Evolutionary conservation across 2,797 vertebrate genomes (phyloP), one percentile per base, ranked within the genome.

Genomic region (Taeniopygia guttata): DNA sequence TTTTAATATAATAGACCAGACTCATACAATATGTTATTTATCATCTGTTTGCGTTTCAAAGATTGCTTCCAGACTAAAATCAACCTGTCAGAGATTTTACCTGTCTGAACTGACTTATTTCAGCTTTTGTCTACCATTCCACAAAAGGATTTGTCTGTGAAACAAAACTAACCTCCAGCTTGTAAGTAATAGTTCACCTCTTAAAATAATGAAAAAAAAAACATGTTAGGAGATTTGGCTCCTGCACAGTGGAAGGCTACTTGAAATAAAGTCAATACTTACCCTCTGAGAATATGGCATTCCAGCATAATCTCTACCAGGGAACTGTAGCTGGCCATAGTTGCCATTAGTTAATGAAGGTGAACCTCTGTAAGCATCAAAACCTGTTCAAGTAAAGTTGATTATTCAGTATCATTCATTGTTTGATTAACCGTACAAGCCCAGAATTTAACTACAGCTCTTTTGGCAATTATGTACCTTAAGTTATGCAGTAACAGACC

Each of bases 251-350:
- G 13, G 43, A 64, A 82, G 36, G 42, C 32, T 94, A 52, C 42
- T 82, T 36, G 36, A 89, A 95, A 66, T 60, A 34, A 87, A 40
- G 14, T n/a, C 59, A 84, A 21, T 70, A 84, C 97, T 98, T 95
- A 99, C 99, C 97, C 98, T 98, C n/a, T 98, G 90, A 86, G 98
- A 86, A 84, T 98, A 99, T 8, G 98, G 95, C 34, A 98, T 90
- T 49, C 98, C 97, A 79, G 98, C 94, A 73, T 98, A 97, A 27
- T 99, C 99, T 96, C 98, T 98, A 32, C 97, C 92, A 78, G 98
- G 96, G 74, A 98, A 98, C 62, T 97, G 90, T 54, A 98, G 97
- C n/a, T 98, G 98, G 58, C 97, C 94, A 34, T 98, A 99, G 91
- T 88, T 95, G 85, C 98, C 98, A 97, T 98, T 98, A 94, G 97